Evolutionary conservation across 2,113 vertebrate genomes (phyloP), one percentile per base, ranked within the genome.

Genomic region (Eclectus roratus): DNA sequence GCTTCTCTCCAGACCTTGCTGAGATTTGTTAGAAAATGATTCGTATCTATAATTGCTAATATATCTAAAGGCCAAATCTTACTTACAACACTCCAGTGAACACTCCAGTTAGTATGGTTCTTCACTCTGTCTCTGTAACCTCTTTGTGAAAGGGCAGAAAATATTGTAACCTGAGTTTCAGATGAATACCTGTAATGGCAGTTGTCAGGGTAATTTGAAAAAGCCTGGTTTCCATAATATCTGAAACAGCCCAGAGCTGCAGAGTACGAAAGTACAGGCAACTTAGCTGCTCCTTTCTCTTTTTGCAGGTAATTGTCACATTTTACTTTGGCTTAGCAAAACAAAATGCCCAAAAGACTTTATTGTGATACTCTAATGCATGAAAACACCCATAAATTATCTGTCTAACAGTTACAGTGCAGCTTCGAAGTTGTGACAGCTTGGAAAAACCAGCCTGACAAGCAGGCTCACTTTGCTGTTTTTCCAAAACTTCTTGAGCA

Each of bases 361-460:
- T 35, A 44, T 31, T 43, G 74, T 88, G 77, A 64, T 74, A 92
- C 63, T 86, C 7, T n/a, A 89, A 69, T 46, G 71, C 84, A 80
- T 37, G 70, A 85, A 91, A 96, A 70, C 88, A 91, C 68, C 86
- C 96, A 96, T 91, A 89, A 97, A 97, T 95, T 93, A 95, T 71
- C 84, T 19, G 56, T 68, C 78, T 50, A 88, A 71, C 55, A 91
- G 91, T 83, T 71, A 94, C 70, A 86, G n/a, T 33, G 69, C 88
- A 95, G 53, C 88, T 81, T 82, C 14, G 15, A 91, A 93, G 89
- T 35, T 93, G 88, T 85, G 85, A 94, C 92, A 95, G 91, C 92
- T 97, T 78, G 95, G 94, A 95, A 95, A 88, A 97, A 97, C 93
- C 94, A 96, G 94, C 95, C 90, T 88, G 93, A 95, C 88, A 93